Evolutionary conservation across 1,140 invertebrate species (phyloP), one percentile per base, ranked within the genome.

Genomic region (Monochamus saltuarius): DNA sequence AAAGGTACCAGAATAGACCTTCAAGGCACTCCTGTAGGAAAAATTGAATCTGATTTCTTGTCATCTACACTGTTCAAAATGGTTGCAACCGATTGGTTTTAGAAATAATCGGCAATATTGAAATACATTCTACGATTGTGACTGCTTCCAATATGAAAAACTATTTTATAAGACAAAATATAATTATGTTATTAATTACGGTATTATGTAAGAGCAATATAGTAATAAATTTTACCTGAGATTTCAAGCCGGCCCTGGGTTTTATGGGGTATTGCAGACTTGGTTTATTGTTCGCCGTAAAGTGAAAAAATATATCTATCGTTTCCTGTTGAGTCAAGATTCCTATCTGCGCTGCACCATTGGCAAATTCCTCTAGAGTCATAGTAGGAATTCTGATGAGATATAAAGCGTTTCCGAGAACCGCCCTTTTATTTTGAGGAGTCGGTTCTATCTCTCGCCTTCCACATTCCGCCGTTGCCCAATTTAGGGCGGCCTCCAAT

Each of bases 271-370:
- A 97, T 46, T 84, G 83, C 9, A 97, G 79, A 57, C 78, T 78
- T 17, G 95, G 95, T 78, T 96, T 95, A 35, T 81, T 85, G 57
- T 85, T 86, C 17, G 91, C 91, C 47, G 90, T 92, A 63, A 92
- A 92, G 75, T 95, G 87, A 57, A 95, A 82, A 83, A 96, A 96
- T 76, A 95, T 90, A 74, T 95, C 91, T 53, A 93, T 94, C 6
- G 90, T 94, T 77, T 96, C 94, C 79, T 94, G 87, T 64, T 89
- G 86, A 1, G 91, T 93, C 16, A 95, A 79, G 62, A 96, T 90
- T 29, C 90, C 92, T 38, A 90, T 86, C 80, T 94, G 92, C 14
- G 92, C 93, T 10, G 91, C 90, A 64, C 89, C 90, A 71, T 96
- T 93, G 2, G 94, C 92, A 77, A 94, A 95, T 74, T 96, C 92